Percentiles rank a stretch among this genome's conserved stretches.
phyloP scores from a whole-genome alignment of 2,888 invertebrate genomes.

The Scaptomyza reducta region DNA sequence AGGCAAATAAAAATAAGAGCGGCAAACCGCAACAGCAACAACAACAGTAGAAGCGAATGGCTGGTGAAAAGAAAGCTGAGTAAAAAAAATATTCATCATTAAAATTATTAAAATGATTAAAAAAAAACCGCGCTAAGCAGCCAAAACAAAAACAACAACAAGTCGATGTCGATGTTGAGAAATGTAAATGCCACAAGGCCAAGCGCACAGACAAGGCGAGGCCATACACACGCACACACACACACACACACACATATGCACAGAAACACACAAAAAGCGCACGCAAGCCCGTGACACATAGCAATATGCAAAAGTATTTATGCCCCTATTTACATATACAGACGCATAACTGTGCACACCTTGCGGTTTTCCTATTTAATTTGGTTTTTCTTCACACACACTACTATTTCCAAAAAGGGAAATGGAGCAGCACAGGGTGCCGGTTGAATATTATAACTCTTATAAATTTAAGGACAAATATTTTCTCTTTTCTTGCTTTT shows the following conservation, averaged over 20 bases:
- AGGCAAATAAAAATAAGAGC: slow-evolving; percentile 59
- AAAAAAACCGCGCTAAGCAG: slow-evolving; percentile 56
- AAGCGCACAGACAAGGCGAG: slow-evolving; percentile 77
- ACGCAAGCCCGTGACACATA: slow-evolving; percentile 75
- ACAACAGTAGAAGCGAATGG: slow-evolving; percentile 44
- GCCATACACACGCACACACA: slow-evolving; percentile 54
- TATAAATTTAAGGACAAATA: not conserved
- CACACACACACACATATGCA: slow-evolving; percentile 26
- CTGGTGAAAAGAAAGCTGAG: slow-evolving; percentile 65
- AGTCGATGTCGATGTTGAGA: slow-evolving; percentile 65
- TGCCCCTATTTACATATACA: slow-evolving; percentile 35
- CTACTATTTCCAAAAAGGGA: not conserved
- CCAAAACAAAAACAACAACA: slow-evolving; percentile 26
- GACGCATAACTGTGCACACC: slow-evolving; percentile 45
- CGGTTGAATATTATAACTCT: not conserved
- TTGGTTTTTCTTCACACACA: slow-evolving; percentile 14
- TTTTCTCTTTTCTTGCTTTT: not conserved
- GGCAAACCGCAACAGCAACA: slow-evolving; percentile 48
- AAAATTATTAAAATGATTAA: slow-evolving; percentile 73
- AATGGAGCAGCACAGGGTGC: not conserved
- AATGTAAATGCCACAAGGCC: slow-evolving; percentile 80
- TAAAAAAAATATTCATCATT: slow-evolving; percentile 57
- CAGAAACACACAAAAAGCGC: slow-evolving; percentile 28
- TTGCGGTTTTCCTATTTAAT: slow-evolving; percentile 29
- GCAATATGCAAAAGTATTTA: slow-evolving; percentile 47